phyloP scores from a whole-genome alignment of 2,888 invertebrate genomes.

The Hydrotaea cyrtoneurina region DNA sequence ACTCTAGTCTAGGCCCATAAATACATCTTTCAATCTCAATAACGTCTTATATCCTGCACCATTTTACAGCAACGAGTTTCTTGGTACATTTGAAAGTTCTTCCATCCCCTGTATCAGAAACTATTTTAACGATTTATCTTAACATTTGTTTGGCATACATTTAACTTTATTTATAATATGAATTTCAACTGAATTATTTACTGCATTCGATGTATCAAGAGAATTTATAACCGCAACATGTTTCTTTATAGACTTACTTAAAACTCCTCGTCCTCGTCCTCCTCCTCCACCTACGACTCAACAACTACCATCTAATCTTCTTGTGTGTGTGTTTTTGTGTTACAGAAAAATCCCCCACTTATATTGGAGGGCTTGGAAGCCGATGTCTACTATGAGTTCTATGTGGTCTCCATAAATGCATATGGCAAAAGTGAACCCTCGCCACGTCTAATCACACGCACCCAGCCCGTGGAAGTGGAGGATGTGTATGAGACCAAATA shows the following conservation, averaged over 20 bases:
- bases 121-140: too few relatives aligned
- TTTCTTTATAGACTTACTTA: conserved; percentile 16
- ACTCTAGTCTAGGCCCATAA: too few relatives aligned
- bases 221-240: conserved; percentile 27
- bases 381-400: conserved; percentile 90
- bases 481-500: conserved; percentile 83
- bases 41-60: too few relatives aligned
- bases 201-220: background rate
- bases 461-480: conserved; percentile 81
- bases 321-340: background rate
- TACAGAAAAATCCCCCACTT: conserved; percentile 85
- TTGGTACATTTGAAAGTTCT: too few relatives aligned
- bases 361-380: conserved; percentile 88
- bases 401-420: conserved; percentile 89
- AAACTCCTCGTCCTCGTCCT: background rate
- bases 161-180: conserved; percentile 1
- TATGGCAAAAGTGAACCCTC: conserved; percentile 90
- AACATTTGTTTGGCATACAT: background rate
- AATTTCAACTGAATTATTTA: background rate
- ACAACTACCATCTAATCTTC: conserved; percentile 3
- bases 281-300: too few relatives aligned
- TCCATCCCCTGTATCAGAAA: too few relatives aligned
- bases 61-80: too few relatives aligned
- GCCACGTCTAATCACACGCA: conserved; percentile 88
- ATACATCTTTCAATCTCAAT: too few relatives aligned